Percentiles rank a stretch among this genome's conserved stretches.
Conservation (phyloP, 2,797 vertebrate genomes). For the Brotula barbata region DNA sequence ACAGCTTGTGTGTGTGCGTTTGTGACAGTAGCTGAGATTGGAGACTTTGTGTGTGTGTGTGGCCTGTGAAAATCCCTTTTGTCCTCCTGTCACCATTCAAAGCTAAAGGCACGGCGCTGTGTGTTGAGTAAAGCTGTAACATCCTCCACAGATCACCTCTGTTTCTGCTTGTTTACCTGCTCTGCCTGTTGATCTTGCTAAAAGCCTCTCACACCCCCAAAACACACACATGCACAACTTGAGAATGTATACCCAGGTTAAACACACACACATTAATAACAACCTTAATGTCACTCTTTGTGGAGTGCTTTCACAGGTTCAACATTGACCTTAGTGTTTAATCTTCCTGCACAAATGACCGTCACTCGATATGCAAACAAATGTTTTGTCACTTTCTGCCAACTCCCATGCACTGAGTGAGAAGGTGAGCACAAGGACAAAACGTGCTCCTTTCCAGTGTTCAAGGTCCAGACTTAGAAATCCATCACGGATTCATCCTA, state of each 20-base stretch:
- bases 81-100: constrained; percentile 34
- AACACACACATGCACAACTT: constrained; percentile 19
- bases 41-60: constrained; percentile 12
- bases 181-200: constrained; percentile 73
- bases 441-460: constrained; percentile 12
- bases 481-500: not conserved
- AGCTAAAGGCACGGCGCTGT: constrained; percentile 44
- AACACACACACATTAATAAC: constrained; percentile 84
- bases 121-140: constrained; percentile 48
- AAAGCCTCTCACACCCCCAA: constrained; percentile 75
- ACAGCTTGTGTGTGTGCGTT: constrained; percentile 2
- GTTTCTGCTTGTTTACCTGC: constrained; percentile 70
- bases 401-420: constrained; percentile 47
- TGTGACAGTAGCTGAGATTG: not conserved
- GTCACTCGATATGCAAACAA: constrained; percentile 66
- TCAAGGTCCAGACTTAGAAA: not conserved
- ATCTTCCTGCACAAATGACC: constrained; percentile 70
- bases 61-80: constrained; percentile 35
- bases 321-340: constrained; percentile 74
- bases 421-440: constrained; percentile 33
- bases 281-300: constrained; percentile 72
- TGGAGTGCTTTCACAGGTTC: constrained; percentile 78
- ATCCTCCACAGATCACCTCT: constrained; percentile 60
- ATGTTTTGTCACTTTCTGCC: constrained; percentile 62
- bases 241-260: constrained; percentile 71